These are phyloP conservation scores for Chaetodon trifasciatus DNA, from an alignment of 2,797 vertebrate genomes.

Conservation along the genomic window DNA sequence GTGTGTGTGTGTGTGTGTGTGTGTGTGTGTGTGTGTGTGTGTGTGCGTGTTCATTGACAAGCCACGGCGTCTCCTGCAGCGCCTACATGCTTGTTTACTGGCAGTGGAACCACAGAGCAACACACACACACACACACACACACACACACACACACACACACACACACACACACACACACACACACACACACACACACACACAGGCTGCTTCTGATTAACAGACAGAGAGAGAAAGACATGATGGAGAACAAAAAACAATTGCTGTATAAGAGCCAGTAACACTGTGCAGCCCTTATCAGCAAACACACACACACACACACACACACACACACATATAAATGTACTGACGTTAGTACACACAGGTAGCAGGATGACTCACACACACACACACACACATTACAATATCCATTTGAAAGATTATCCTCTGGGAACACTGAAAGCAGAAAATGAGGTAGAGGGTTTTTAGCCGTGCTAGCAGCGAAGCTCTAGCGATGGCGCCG, in stretches of 20 bases:
- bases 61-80: constrained; percentile 53
- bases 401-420: no score
- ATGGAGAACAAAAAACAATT: constrained; percentile 45
- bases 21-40: constrained; percentile 22
- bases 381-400: no score
- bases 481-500: no score
- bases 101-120: constrained; percentile 58
- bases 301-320: background rate
- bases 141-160: constrained; percentile 37
- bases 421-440: no score
- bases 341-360: background rate
- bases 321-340: background rate
- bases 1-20: constrained; percentile 16
- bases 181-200: constrained; percentile 37
- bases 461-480: no score
- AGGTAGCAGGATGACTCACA: background rate
- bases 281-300: constrained; percentile 15
- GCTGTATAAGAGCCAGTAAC: constrained; percentile 2
- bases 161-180: constrained; percentile 37
- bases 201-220: constrained; percentile 66
- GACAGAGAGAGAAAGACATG: constrained; percentile 31
- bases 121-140: constrained; percentile 36
- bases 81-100: constrained; percentile 64
- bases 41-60: constrained; percentile 23
- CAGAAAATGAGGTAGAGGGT: no score